Percentiles rank a stretch among this genome's conserved stretches.
These are phyloP conservation scores for Anarhynchus alexandrinus DNA, from an alignment of 2,113 vertebrate genomes.

Conservation along the genomic window DNA sequence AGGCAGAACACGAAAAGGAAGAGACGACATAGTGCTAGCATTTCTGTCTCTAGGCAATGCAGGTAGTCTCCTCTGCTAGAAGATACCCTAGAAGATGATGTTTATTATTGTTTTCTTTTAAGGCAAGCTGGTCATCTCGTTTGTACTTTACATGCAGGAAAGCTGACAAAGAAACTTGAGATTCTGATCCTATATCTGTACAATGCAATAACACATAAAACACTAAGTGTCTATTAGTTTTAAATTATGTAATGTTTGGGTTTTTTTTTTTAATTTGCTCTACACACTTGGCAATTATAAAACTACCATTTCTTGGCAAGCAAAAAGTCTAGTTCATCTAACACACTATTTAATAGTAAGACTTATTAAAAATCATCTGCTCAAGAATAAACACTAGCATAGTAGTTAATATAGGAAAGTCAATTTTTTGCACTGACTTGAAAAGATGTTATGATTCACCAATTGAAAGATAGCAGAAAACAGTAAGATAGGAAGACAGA, in stretches of 20 bases:
- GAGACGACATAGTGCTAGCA: not conserved
- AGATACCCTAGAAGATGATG: not conserved
- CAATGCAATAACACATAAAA: not conserved
- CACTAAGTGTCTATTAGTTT: not conserved
- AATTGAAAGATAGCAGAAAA: not conserved
- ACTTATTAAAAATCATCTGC: slow-evolving; percentile 8
- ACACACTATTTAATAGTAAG: slow-evolving; percentile 31
- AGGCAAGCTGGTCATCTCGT: not conserved
- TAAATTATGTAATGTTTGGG: not conserved
- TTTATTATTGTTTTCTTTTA: not conserved
- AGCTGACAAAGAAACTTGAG: not conserved
- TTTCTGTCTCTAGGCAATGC: not conserved
- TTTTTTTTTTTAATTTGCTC: not conserved
- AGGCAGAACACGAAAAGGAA: not conserved
- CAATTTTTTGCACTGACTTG: not conserved
- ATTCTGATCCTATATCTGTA: not conserved
- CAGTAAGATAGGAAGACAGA: not conserved
- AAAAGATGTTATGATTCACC: not conserved
- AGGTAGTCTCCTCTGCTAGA: not conserved
- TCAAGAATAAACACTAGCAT: not conserved
- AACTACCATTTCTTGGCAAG: slow-evolving; percentile 19
- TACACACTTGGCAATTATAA: not conserved
- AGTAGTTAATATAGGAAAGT: not conserved
- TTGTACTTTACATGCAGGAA: not conserved
- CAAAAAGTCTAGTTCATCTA: slow-evolving; percentile 25